These are phyloP conservation scores for Zaprionus obscuricornis DNA, from an alignment of 2,888 invertebrate genomes.

Conservation along the genomic window DNA sequence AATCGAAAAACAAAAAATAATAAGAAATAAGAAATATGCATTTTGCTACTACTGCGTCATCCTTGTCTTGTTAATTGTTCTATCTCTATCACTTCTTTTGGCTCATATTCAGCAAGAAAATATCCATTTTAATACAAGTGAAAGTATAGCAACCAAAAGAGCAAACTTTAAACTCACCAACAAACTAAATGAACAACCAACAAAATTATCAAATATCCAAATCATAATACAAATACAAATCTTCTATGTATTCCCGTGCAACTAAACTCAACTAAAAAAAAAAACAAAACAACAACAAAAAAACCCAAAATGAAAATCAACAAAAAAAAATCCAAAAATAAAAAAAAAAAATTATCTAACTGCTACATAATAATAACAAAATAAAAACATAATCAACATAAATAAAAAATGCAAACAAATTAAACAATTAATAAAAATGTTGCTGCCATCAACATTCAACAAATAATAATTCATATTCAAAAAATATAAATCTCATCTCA, in stretches of 20 bases:
- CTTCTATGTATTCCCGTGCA: slow-evolving; percentile 72
- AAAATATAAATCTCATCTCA: slow-evolving; percentile 28
- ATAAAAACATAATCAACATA: slow-evolving; percentile 14
- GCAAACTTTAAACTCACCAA: slow-evolving; percentile 64
- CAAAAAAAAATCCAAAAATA: slow-evolving; percentile 15
- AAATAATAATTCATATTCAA: slow-evolving; percentile 28
- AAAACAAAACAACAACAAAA: slow-evolving; percentile 21
- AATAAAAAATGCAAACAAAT: slow-evolving; percentile 18
- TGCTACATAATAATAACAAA: slow-evolving; percentile 24
- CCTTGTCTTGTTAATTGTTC: slow-evolving; percentile 56
- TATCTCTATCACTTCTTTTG: slow-evolving; percentile 62
- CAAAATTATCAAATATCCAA: slow-evolving; percentile 37
- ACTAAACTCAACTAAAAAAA: slow-evolving; percentile 28
- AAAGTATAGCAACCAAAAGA: slow-evolving; percentile 76
- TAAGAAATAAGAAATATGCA: too few species aligned
- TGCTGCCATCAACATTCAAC: slow-evolving; percentile 22
- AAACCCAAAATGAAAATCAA: slow-evolving; percentile 13
- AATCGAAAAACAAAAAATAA: too few species aligned
- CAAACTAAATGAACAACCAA: slow-evolving; percentile 46
- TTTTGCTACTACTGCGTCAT: slow-evolving; percentile 16
- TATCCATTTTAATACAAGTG: slow-evolving; percentile 80
- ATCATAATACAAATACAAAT: slow-evolving; percentile 71
- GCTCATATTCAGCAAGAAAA: slow-evolving; percentile 71
- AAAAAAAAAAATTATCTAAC: slow-evolving; percentile 16
- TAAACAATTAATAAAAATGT: slow-evolving; percentile 18